Conservation (phyloP, 2,113 vertebrate species). For the Panthera leo region DNA sequence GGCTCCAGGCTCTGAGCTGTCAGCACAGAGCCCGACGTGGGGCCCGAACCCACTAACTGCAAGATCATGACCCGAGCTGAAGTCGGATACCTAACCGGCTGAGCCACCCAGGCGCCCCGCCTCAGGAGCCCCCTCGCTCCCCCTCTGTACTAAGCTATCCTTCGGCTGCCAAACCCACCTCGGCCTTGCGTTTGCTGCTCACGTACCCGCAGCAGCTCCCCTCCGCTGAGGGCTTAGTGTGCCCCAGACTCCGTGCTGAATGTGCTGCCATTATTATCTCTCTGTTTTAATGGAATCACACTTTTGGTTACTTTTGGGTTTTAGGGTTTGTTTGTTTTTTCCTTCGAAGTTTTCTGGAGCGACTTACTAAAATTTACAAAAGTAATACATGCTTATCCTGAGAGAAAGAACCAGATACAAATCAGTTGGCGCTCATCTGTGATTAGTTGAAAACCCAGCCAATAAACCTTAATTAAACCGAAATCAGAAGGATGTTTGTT, state of each 20-base stretch:
- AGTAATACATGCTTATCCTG: not conserved
- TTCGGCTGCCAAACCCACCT: not conserved
- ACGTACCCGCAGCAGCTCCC: not conserved
- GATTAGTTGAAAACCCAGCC: not conserved
- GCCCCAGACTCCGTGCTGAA: not conserved
- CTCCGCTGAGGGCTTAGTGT: not conserved
- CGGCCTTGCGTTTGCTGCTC: not conserved
- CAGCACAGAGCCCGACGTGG: too few species aligned
- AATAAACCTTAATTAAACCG: not conserved
- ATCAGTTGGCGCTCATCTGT: not conserved
- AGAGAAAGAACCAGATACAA: not conserved
- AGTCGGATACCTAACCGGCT: too few species aligned
- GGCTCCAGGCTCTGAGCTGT: too few species aligned
- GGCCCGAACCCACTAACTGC: too few species aligned
- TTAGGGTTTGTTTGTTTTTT: not conserved
- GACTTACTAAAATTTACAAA: not conserved
- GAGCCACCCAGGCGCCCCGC: too few species aligned
- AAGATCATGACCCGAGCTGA: too few species aligned
- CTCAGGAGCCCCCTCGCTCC: not conserved
- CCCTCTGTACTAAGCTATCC: not conserved
- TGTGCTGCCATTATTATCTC: not conserved
- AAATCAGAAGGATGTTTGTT: not conserved
- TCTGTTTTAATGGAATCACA: not conserved
- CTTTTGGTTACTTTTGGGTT: not conserved
- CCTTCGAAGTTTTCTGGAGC: not conserved